Evolutionary conservation across 2,888 invertebrate genomes (phyloP).

Genomic region (Monoplex corrugatus): DNA sequence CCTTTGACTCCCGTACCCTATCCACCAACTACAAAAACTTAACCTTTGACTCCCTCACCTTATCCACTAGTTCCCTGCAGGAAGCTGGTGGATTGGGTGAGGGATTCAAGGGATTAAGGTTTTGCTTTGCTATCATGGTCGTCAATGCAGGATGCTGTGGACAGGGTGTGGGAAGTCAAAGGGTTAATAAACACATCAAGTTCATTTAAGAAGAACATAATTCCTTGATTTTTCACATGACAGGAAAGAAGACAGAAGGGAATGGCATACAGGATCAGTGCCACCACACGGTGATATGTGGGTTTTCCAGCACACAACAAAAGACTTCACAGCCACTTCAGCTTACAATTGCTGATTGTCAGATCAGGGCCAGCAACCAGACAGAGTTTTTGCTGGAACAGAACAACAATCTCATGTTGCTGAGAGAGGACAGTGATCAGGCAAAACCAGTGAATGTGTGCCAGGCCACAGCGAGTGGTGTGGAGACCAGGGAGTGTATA

Average conservation of each 20-base stretch:
- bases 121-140: too few species aligned
- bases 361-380: background rate
- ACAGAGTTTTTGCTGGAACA: background rate
- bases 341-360: background rate
- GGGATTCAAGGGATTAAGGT: too few species aligned
- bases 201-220: too few species aligned
- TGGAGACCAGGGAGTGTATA: background rate
- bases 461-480: background rate
- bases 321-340: background rate
- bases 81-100: too few species aligned
- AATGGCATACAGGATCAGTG: background rate
- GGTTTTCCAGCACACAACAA: background rate
- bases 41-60: too few species aligned
- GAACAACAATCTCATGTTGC: background rate
- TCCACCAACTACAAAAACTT: too few species aligned
- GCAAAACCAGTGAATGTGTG: background rate
- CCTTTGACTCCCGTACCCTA: too few species aligned
- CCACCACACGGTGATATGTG: slow-evolving; percentile 36
- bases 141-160: too few species aligned
- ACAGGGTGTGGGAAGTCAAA: too few species aligned
- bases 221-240: too few species aligned
- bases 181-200: too few species aligned
- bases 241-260: background rate
- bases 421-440: background rate
- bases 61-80: too few species aligned